A percentile compares a stretch with the other conserved stretches of the same genome.
These are phyloP conservation scores for Pitangus sulphuratus DNA, from an alignment of 2,797 vertebrate species.

Conservation along the genomic window DNA sequence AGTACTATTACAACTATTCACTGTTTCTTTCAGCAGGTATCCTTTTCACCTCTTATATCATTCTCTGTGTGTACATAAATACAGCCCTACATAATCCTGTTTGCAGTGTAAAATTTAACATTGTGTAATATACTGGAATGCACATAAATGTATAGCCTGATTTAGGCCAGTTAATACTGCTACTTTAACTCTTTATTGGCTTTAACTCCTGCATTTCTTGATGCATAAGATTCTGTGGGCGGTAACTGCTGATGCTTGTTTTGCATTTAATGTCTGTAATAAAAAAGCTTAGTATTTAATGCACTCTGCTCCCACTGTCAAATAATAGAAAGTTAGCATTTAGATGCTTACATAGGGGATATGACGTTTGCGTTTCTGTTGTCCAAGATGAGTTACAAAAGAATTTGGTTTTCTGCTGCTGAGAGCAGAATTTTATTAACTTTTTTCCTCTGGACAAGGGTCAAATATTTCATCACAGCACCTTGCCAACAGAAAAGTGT, in stretches of 20 bases:
- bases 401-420: background rate
- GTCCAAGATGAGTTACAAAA: background rate
- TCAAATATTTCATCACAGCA: background rate
- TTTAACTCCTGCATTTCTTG: background rate
- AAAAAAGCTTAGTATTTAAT: background rate
- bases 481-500: background rate
- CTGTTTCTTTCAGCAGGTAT: background rate
- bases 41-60: background rate
- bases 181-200: background rate
- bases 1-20: background rate
- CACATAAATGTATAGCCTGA: background rate
- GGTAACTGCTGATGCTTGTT: background rate
- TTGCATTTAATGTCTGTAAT: background rate
- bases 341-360: background rate
- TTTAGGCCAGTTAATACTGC: background rate
- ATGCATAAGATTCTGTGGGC: accelerated
- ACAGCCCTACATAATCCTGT: background rate
- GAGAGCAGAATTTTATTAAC: background rate
- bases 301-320: background rate
- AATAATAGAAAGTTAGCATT: background rate
- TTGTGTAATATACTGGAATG: background rate
- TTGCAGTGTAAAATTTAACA: background rate
- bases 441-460: background rate
- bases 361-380: background rate
- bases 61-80: accelerated